phyloP scores from a whole-genome alignment of 2,797 vertebrate genomes.

The Microhierax caerulescens region DNA sequence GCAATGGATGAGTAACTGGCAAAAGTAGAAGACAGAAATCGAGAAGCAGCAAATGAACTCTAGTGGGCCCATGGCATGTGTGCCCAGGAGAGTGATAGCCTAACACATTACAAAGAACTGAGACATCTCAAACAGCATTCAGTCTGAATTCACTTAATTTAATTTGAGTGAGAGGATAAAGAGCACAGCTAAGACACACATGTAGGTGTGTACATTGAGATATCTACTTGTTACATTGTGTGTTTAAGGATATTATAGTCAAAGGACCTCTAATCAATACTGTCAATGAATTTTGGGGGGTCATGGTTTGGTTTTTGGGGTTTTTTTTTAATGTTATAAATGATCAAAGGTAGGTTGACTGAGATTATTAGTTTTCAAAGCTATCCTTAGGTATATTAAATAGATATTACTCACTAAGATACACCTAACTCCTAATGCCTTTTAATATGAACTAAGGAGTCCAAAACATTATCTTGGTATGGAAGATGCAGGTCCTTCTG shows the following conservation, averaged over 20 bases:
- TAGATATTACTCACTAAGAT: neutral
- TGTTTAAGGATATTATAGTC: neutral
- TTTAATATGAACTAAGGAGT: neutral
- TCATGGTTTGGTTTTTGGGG: neutral
- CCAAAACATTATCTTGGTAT: neutral
- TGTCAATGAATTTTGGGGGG: neutral
- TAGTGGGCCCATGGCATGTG: fast-evolving
- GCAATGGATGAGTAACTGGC: neutral
- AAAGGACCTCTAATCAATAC: neutral
- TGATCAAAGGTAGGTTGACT: neutral
- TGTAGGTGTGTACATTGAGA: neutral
- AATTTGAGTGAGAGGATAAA: neutral
- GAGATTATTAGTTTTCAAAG: neutral
- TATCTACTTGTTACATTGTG: fast-evolving
- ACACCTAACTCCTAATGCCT: neutral
- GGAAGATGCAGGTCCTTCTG: fast-evolving
- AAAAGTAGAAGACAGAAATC: neutral
- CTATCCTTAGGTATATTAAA: neutral
- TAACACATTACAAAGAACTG: neutral
- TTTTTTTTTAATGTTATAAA: neutral
- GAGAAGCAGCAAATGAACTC: neutral
- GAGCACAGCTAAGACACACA: neutral
- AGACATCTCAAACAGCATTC: neutral
- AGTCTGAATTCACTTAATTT: neutral
- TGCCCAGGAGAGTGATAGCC: neutral